These are phyloP conservation scores for Lycaena phlaeas DNA, from an alignment of 2,888 invertebrate species.

Conservation along the genomic window DNA sequence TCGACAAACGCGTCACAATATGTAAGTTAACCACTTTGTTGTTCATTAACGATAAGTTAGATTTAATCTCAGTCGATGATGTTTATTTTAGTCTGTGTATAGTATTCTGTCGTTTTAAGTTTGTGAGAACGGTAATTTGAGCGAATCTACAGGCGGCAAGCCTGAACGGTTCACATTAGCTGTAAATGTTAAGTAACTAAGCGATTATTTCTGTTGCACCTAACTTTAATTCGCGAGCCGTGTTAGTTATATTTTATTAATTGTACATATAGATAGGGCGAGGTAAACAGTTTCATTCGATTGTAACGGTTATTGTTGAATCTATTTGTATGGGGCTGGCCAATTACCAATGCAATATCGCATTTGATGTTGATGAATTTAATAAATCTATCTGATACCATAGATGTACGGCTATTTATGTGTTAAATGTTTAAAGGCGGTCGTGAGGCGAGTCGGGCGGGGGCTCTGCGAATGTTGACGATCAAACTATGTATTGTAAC, in stretches of 20 bases:
- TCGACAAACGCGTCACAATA: slow-evolving; percentile 47
- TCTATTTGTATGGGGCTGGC: slow-evolving; percentile 36
- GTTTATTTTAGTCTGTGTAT: slow-evolving; percentile 66
- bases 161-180: slow-evolving; percentile 58
- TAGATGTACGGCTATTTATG: slow-evolving; percentile 50
- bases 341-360: slow-evolving; percentile 42
- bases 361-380: slow-evolving; percentile 38
- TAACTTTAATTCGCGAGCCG: slow-evolving; percentile 60
- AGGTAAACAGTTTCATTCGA: slow-evolving; percentile 53
- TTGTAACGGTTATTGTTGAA: slow-evolving; percentile 55
- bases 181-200: slow-evolving; percentile 59
- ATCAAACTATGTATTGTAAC: not conserved
- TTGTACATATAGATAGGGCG: slow-evolving; percentile 67
- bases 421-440: slow-evolving; percentile 32
- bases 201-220: slow-evolving; percentile 59
- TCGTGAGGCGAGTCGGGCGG: slow-evolving; percentile 31
- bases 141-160: slow-evolving; percentile 60
- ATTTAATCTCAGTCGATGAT: slow-evolving; percentile 68
- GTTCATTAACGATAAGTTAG: slow-evolving; percentile 72
- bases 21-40: slow-evolving; percentile 70
- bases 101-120: slow-evolving; percentile 62
- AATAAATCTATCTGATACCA: slow-evolving; percentile 43
- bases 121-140: slow-evolving; percentile 63
- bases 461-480: slow-evolving; percentile 15
- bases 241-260: slow-evolving; percentile 57